Evolutionary conservation across 2,888 invertebrate genomes (phyloP), one percentile per base, ranked within the genome.

Genomic region (Andrena fulva): DNA sequence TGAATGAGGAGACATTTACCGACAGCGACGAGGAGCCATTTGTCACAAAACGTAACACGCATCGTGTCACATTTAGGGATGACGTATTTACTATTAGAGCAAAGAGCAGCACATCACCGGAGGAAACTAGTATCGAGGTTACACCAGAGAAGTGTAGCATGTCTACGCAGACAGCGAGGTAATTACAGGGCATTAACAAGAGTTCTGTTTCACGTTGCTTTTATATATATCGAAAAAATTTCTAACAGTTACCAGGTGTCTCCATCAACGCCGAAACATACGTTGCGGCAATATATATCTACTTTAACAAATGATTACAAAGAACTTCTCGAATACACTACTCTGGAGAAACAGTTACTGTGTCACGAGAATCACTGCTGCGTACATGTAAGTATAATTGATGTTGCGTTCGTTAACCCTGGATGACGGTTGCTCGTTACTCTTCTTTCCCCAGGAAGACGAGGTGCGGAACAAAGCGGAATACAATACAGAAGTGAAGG

Each of bases 291-390:
- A 56, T 95, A 95, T 88, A 94, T 95, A 1, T 93, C 93, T 86
- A 89, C 93, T 77, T 94, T 96, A 4, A 95, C 95, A 84, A 94
- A 94, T 70, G 95, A 96, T 83, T 94, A 95, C 0, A 92, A 94
- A 84, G 95, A 95, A 75, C 93, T 96, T 20, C 93, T 95, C 70
- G 95, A 96, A 87, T 95, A 95, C 80, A 96, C 96, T 1, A 94
- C 95, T 71, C 92, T 96, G 83, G 96, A 96, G 91, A 96, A 95
- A 80, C 94, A 96, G 70, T 93, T 94, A 79, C 86, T 70, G n/a
- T 66, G 54, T 4, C 72, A 82, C 48, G 70, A 62, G 62, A 73
- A 77, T 7, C 66, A 62, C 20, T 52, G 59, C 31, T n/a, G 5
- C 7, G 2, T 8, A 8, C 29, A 16, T 12, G 59, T 42, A 42